Base-by-base conservation (phyloP, 2,797 vertebrate genomes). In the Bradypus variegatus region DNA sequence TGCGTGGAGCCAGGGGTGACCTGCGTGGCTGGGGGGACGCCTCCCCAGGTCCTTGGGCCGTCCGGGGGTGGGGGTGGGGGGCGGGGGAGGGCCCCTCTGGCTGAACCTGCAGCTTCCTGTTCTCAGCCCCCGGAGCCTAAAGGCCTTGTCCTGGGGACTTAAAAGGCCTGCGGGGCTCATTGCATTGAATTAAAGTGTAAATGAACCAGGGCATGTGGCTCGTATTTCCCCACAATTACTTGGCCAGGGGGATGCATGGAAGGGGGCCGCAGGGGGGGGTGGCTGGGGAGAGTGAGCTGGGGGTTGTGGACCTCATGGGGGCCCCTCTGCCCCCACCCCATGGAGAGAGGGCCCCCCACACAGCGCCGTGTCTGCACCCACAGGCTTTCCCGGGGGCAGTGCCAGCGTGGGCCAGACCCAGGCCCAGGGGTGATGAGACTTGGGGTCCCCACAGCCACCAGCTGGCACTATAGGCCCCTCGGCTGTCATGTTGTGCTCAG, bases 161-260 rank as follows among this genome's bases (percentile, higher is more conserved):
- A 93, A 94, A 95, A 94, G 94, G 89, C 84, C 94, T 67, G 69
- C 89, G 93, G 85, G 93, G 91, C 72, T 53, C 85, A 33, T 78
- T 72, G 90, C 27, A 27, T 25, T 64, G 88, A 93, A 91, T 94
- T 86, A 90, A 50, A 90, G 93, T 88, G 77, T 83, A 86, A 96
- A 81, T 65, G 79, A 78, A 33, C 45, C 79, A 5, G 31, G 81
- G 55, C 95, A 88, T 91, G 93, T 86, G 92, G 93, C 86, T 41
- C 70, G 76, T 88, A 50, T 94, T 93, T 91, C 94, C 50, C 93
- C 91, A 86, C 88, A 48, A 33, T 69, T 76, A 88, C 48, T 73
- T 65, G 3, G 65, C 69, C 36, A 58, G 18, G 70, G 31, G 0
- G 7, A 1, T 50, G 31, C 6, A 16, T 2, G 88, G 38, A 7